Evolutionary conservation across 1,140 invertebrate species (phyloP), one percentile per base, ranked within the genome.

Genomic region (Drosophila neocordata): DNA sequence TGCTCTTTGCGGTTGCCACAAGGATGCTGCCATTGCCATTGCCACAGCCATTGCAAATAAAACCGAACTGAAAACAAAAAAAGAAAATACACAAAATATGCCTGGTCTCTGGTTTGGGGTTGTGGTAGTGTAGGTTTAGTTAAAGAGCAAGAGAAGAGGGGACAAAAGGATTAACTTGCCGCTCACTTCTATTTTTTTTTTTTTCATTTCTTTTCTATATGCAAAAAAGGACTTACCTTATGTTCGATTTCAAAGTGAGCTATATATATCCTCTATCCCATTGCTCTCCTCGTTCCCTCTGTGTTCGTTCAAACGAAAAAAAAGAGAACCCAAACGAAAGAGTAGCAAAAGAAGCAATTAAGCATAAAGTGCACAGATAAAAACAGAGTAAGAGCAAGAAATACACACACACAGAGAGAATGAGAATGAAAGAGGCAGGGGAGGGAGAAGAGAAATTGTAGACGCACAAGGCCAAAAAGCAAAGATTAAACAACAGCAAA

Each of bases 291-390:
- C 35, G 27, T 4, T 35, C 34, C 18, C 24, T 7, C 9, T 57
- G 65, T 53, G 18, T 52, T 37, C 37, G 38, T 12, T 65, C 53
- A 15, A 67, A 75, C 67, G 55, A 64, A 71, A 75, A 22, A 2
- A 37, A 27, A 11, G 34, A 62, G 35, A 62, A 66, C 51, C 41
- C 41, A 41, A 27, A 2, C 12, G 52, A 57, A 69, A 69, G 58
- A 77, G 53, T 52, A 48, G 67, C 75, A 73, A 63, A 68, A 62
- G 74, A 58, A 69, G 77, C 74, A 77, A 79, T 79, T 79, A 77
- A 77, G 76, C 76, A 79, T 73, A 69, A 76, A 77, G 57, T 61
- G 65, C 66, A 27, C 51, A 65, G 69, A 77, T 73, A 77, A 77
- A 77, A 56, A 75, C 15, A 77, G 75, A 71, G 67, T 75, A 77